Evolutionary conservation across 2,113 vertebrate genomes (phyloP).

Genomic region (Chamaea fasciata): DNA sequence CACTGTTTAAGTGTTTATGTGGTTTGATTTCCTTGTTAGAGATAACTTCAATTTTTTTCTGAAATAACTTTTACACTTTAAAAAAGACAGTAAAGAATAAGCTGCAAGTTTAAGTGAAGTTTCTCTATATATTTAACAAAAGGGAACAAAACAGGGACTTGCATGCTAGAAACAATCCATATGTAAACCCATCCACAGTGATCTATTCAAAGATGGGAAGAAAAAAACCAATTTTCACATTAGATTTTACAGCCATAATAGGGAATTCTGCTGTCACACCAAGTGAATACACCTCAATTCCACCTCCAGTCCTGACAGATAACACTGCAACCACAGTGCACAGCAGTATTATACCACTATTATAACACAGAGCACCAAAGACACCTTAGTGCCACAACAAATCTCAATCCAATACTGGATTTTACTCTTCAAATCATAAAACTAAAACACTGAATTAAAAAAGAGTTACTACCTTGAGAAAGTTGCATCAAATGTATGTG

Average conservation of each 20-base stretch:
- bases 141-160: background rate
- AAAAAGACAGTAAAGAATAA: background rate
- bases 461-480: constrained; percentile 83
- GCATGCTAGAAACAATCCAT: background rate
- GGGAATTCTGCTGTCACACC: background rate
- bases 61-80: background rate
- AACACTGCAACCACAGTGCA: background rate
- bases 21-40: background rate
- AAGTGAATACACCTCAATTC: background rate
- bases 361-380: background rate
- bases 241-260: background rate
- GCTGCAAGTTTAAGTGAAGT: background rate
- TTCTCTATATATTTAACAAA: background rate
- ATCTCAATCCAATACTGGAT: background rate
- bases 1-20: background rate
- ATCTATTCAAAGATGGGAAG: background rate
- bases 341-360: background rate
- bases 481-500: constrained; percentile 91
- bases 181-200: background rate
- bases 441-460: background rate
- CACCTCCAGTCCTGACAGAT: background rate
- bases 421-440: background rate
- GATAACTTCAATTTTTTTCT: background rate
- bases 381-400: background rate
- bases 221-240: background rate